Evolutionary conservation across 2,113 vertebrate genomes (phyloP), one percentile per base, ranked within the genome.

Genomic region (Polyodon spathula): DNA sequence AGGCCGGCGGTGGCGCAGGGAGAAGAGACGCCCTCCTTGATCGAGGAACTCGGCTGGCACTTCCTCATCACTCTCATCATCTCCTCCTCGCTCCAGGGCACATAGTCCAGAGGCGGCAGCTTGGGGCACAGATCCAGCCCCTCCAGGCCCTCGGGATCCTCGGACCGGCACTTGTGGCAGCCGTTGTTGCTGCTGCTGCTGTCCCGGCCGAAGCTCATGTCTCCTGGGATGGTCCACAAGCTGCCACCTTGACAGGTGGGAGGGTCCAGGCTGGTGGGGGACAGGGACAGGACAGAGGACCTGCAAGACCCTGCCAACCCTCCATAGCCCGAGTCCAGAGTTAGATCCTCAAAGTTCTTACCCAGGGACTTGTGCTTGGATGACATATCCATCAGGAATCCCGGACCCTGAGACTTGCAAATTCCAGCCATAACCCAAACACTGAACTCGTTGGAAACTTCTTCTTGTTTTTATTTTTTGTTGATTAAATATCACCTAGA

Each of bases 321-420:
- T 83, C 87, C 87, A 83, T 89, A 89, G 75, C 87, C 87, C 66
- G 87, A 89, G 70, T 89, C 87, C 65, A 89, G 81, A 71, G 87
- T 89, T 77, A 89, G 72, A 82, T 88, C 85, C 84, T 89, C 87
- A 77, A 89, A 86, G 78, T 84, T 88, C 82, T 80, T 85, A 69
- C 71, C 81, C 38, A 72, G 78, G 55, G 81, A 78, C 77, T 86
- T 68, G n/a, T n/a, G n/a, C n/a, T n/a, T n/a, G n/a, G n/a, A n/a
- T n/a, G n/a, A n/a, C n/a, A n/a, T n/a, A n/a, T n/a, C n/a, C n/a
- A n/a, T n/a, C n/a, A n/a, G n/a, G n/a, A n/a, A n/a, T n/a, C n/a
- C n/a, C n/a, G n/a, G n/a, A n/a, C n/a, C n/a, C n/a, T n/a, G n/a
- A n/a, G n/a, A n/a, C n/a, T n/a, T n/a, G n/a, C n/a, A n/a, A n/a